A percentile compares a stretch with the other conserved stretches of the same genome.
phyloP scores from a whole-genome alignment of 2,797 vertebrate genomes.

The Serranus cabrilla region DNA sequence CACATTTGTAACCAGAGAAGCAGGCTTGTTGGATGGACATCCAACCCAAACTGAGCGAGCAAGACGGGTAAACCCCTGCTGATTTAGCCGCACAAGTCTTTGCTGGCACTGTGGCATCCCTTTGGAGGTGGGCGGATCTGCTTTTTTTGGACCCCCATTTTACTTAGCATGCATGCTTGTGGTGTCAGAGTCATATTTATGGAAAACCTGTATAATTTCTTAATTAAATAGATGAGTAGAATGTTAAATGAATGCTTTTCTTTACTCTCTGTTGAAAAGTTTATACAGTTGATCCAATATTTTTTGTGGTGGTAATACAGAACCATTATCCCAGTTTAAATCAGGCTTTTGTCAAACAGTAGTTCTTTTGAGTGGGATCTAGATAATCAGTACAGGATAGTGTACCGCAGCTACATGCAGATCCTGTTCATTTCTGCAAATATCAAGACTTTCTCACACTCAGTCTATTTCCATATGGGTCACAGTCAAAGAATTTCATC shows the following conservation, averaged over 20 bases:
- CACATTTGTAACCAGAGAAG: slow-evolving; percentile 62
- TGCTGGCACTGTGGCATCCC: slow-evolving; percentile 53
- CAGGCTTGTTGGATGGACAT: slow-evolving; percentile 47
- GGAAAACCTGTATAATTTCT: slow-evolving; percentile 44
- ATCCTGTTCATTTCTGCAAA: not conserved
- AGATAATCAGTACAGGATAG: not conserved
- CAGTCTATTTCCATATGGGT: not conserved
- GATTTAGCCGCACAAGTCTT: slow-evolving; percentile 64
- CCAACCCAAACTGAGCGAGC: slow-evolving; percentile 57
- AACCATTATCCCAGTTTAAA: not conserved
- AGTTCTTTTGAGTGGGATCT: not conserved
- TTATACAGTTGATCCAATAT: not conserved
- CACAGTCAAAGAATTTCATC: not conserved
- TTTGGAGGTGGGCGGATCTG: slow-evolving; percentile 50
- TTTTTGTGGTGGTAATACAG: slow-evolving; percentile 3
- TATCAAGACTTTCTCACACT: slow-evolving; percentile 3
- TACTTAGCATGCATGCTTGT: slow-evolving; percentile 62
- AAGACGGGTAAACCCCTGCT: slow-evolving; percentile 54
- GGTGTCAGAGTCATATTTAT: slow-evolving; percentile 53
- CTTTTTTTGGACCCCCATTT: slow-evolving; percentile 56
- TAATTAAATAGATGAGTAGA: slow-evolving; percentile 47
- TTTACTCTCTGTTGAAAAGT: slow-evolving; percentile 3
- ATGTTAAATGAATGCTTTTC: slow-evolving; percentile 29
- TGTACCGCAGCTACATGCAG: not conserved
- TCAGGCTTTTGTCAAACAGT: not conserved